Evolutionary conservation across 2,888 invertebrate genomes (phyloP).

Genomic region (Tachina fera): DNA sequence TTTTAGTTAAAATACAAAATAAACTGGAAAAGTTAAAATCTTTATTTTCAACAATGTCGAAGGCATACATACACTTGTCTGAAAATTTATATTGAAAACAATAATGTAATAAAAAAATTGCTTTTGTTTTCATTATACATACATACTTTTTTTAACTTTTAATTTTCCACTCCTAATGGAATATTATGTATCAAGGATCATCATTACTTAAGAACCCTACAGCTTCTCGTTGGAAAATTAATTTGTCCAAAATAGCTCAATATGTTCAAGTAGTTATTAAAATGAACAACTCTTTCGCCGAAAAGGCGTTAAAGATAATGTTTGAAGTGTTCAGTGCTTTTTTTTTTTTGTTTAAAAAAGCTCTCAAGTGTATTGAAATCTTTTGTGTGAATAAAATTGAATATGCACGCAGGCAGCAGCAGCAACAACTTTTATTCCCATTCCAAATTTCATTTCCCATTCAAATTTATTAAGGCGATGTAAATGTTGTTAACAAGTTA

Average conservation of each 20-base stretch:
- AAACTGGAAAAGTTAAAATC: too few relatives aligned
- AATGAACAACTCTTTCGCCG: slow-evolving; percentile 69
- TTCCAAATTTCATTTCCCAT: slow-evolving; percentile 46
- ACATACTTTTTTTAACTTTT: not conserved
- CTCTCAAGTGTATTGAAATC: slow-evolving; percentile 69
- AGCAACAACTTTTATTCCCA: slow-evolving; percentile 21
- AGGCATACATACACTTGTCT: too few relatives aligned
- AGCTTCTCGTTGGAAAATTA: slow-evolving; percentile 29
- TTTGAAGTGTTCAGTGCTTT: slow-evolving; percentile 56
- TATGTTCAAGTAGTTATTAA: slow-evolving; percentile 68
- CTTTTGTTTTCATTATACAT: not conserved
- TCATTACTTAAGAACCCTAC: slow-evolving; percentile 30
- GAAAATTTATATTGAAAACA: too few relatives aligned
- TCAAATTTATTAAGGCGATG: slow-evolving; percentile 63
- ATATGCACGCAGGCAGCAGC: slow-evolving; percentile 58
- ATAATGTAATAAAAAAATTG: not conserved
- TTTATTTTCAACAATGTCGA: too few relatives aligned
- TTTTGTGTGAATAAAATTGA: slow-evolving; percentile 65
- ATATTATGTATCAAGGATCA: slow-evolving; percentile 38
- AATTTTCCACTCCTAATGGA: not conserved
- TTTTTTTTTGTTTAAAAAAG: slow-evolving; percentile 25
- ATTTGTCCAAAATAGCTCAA: slow-evolving; percentile 68
- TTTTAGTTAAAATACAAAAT: too few relatives aligned
- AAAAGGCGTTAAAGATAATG: slow-evolving; percentile 69
- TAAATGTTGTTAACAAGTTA: slow-evolving; percentile 71